These are phyloP conservation scores for Otus sunia DNA, from an alignment of 2,113 vertebrate species.

Conservation along the genomic window DNA sequence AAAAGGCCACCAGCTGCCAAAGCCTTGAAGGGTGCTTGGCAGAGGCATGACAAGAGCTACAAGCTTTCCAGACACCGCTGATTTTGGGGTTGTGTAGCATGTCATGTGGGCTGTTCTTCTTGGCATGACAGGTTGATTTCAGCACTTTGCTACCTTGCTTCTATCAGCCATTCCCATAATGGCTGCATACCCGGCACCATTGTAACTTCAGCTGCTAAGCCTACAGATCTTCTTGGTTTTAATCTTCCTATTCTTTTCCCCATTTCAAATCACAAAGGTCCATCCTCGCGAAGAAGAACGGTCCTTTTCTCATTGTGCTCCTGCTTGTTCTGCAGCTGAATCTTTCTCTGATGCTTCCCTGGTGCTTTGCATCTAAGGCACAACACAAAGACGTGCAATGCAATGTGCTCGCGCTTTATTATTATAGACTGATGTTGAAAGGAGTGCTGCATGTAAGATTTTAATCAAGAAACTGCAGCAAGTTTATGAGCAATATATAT, in stretches of 20 bases:
- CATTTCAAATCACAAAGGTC: background rate
- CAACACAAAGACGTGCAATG: background rate
- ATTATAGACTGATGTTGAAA: slow-evolving; percentile 57
- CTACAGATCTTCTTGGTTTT: background rate
- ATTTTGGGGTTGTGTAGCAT: background rate
- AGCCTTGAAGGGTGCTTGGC: background rate
- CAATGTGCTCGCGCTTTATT: slow-evolving; percentile 30
- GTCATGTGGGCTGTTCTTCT: background rate
- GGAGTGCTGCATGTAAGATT: slow-evolving; percentile 41
- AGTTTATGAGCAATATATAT: slow-evolving; percentile 65
- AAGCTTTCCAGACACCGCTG: background rate
- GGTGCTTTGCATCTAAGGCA: slow-evolving; percentile 5
- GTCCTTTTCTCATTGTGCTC: background rate
- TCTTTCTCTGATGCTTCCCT: background rate
- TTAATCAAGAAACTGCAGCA: slow-evolving; percentile 63
- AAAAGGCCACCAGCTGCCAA: background rate
- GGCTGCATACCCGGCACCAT: background rate
- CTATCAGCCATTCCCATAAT: background rate
- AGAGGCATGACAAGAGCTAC: background rate
- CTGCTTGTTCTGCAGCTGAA: background rate
- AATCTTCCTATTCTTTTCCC: background rate
- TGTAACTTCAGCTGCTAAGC: background rate
- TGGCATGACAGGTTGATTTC: background rate
- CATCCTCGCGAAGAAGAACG: accelerated
- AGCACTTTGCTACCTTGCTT: background rate